Percentiles rank a stretch among this genome's conserved stretches.
Conservation (phyloP, 2,113 vertebrate genomes). For the Nycticebus coucang region DNA sequence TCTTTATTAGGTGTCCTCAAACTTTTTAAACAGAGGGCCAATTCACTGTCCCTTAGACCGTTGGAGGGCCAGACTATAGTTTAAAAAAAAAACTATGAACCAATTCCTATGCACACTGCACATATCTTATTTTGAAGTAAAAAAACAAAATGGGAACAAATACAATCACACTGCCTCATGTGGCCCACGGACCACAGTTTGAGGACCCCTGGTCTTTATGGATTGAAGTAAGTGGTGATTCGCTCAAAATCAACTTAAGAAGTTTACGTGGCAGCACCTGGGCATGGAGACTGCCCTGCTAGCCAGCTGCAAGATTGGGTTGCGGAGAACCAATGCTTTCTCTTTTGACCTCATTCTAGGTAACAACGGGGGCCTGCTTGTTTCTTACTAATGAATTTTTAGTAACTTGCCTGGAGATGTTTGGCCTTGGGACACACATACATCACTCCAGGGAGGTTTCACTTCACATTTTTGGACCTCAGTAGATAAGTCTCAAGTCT, state of each 20-base stretch:
- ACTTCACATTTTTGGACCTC: conserved; percentile 29
- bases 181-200: too few species aligned
- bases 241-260: background rate
- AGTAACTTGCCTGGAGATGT: conserved; percentile 46
- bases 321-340: background rate
- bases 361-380: background rate
- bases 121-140: too few species aligned
- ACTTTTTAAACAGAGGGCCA: too few species aligned
- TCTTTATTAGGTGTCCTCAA: background rate
- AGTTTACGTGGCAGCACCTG: background rate
- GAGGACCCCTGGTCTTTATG: background rate
- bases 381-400: conserved; percentile 56
- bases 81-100: too few species aligned
- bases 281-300: background rate
- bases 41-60: too few species aligned
- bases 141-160: too few species aligned
- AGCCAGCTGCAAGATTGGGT: background rate
- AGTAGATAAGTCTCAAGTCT: conserved; percentile 2
- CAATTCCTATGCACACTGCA: too few species aligned
- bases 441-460: conserved; percentile 46
- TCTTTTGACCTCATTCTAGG: conserved; percentile 64
- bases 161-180: too few species aligned
- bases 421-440: conserved; percentile 46
- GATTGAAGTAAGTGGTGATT: conserved; percentile 40
- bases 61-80: too few species aligned